phyloP scores from a whole-genome alignment of 1,140 invertebrate genomes.

The Paraescarpia echinospica region DNA sequence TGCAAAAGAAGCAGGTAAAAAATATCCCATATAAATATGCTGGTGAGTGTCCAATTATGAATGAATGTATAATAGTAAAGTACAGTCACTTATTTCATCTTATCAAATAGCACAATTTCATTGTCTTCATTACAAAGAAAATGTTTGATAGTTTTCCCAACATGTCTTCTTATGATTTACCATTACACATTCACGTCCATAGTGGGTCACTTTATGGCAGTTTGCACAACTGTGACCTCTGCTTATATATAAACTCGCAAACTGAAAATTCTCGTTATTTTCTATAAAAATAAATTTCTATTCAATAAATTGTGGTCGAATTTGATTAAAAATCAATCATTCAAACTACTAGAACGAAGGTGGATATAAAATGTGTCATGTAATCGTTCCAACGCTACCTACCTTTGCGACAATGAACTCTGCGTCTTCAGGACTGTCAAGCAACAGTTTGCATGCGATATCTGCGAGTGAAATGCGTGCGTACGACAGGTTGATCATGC shows the following conservation, averaged over 20 bases:
- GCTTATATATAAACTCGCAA: too few relatives aligned
- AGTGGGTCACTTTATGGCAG: background rate
- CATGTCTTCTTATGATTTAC: too few relatives aligned
- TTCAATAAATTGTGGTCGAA: background rate
- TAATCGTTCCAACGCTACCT: background rate
- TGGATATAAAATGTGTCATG: background rate
- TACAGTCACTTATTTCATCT: too few relatives aligned
- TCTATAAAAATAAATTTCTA: too few relatives aligned
- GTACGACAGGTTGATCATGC: conserved; percentile 95
- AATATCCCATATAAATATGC: too few relatives aligned
- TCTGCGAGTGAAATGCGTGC: conserved; percentile 93
- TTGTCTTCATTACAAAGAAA: too few relatives aligned
- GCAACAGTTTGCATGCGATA: conserved; percentile 88
- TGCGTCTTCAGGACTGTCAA: conserved; percentile 95
- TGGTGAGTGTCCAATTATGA: too few relatives aligned
- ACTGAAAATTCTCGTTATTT: too few relatives aligned
- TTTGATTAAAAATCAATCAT: background rate
- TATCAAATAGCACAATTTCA: too few relatives aligned
- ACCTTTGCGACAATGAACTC: conserved; percentile 98
- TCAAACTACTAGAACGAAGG: background rate
- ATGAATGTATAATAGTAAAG: too few relatives aligned
- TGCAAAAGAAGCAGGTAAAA: too few relatives aligned
- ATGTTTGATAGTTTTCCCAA: background rate
- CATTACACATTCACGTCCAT: too few relatives aligned
- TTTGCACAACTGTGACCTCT: background rate